These are phyloP conservation scores for Xyrichtys novacula DNA, from an alignment of 2,797 vertebrate genomes.

Conservation along the genomic window DNA sequence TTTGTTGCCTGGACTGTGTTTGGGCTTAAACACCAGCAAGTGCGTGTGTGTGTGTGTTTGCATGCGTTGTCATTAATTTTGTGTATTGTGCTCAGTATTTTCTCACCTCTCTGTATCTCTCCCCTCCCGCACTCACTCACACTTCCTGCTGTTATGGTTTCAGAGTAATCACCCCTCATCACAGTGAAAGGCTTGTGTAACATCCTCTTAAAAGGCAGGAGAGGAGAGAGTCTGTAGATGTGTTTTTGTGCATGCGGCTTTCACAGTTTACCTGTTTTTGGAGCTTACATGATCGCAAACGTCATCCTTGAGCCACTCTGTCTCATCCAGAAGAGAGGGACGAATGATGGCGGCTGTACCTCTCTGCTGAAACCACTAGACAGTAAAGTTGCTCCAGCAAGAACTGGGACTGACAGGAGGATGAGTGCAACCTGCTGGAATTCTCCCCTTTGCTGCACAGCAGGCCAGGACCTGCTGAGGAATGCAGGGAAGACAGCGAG, in stretches of 20 bases:
- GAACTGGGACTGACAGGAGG: constrained; percentile 38
- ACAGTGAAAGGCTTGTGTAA: constrained; percentile 66
- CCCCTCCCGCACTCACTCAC: constrained; percentile 33
- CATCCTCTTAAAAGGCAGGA: constrained; percentile 54
- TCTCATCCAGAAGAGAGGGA: too few relatives aligned
- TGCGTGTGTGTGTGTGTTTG: constrained; percentile 1
- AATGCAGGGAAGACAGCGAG: constrained; percentile 70
- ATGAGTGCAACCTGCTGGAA: constrained; percentile 53
- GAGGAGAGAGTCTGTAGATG: constrained; percentile 30
- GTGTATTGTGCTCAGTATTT: constrained; percentile 12
- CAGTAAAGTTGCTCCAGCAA: constrained; percentile 30
- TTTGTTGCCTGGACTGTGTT: background rate
- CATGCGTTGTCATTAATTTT: constrained; percentile 3
- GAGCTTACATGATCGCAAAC: constrained; percentile 7
- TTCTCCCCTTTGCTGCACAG: constrained; percentile 57
- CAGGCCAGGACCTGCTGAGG: constrained; percentile 77
- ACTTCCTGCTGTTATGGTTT: constrained; percentile 70
- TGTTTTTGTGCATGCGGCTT: constrained; percentile 12
- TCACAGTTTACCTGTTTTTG: constrained; percentile 16
- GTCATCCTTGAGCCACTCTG: background rate
- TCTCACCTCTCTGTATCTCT: background rate
- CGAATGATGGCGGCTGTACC: background rate
- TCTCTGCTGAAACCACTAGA: constrained; percentile 5
- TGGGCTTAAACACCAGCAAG: constrained; percentile 4
- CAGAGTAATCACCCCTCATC: constrained; percentile 47